phyloP scores from a whole-genome alignment of 2,113 vertebrate species.

The Alectura lathami region DNA sequence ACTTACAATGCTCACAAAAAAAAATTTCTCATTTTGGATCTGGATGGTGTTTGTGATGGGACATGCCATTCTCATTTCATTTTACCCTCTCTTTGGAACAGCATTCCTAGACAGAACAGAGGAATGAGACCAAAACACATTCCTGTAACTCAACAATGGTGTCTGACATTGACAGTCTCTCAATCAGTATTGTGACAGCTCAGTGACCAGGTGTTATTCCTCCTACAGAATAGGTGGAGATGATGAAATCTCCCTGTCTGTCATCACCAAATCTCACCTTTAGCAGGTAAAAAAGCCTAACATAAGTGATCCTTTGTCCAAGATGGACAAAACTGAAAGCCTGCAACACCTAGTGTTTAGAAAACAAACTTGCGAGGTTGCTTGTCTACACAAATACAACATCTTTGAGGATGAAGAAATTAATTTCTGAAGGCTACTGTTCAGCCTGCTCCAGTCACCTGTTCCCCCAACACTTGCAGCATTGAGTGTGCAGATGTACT shows the following conservation, averaged over 20 bases:
- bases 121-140: not conserved
- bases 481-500: not conserved
- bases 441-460: not conserved
- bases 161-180: not conserved
- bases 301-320: not conserved
- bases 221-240: not conserved
- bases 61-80: not conserved
- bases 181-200: not conserved
- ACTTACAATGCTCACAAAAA: not conserved
- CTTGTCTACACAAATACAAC: not conserved
- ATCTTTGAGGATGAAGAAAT: not conserved
- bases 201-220: not conserved
- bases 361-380: not conserved
- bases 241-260: not conserved
- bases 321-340: not conserved
- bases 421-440: not conserved
- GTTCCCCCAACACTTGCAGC: not conserved
- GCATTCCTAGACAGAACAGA: not conserved
- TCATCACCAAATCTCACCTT: not conserved
- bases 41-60: not conserved
- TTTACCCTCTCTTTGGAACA: not conserved
- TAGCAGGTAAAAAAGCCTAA: not conserved
- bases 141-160: not conserved
- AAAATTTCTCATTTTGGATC: not conserved
- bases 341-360: not conserved